A percentile compares a stretch with the other conserved stretches of the same genome.
phyloP scores from a whole-genome alignment of 2,797 vertebrate species.

The Chaunax sp. region DNA sequence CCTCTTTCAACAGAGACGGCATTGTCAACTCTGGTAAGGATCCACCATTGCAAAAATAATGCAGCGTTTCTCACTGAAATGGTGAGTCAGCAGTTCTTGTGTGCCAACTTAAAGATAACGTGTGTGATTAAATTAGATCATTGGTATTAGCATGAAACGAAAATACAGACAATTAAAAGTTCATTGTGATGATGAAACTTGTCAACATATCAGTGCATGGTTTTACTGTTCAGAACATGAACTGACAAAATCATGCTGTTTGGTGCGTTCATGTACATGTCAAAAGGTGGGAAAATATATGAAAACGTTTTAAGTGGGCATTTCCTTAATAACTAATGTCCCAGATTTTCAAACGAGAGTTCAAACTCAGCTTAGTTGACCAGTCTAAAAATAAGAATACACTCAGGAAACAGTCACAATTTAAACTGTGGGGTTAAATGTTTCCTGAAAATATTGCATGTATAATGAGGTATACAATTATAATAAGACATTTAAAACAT shows the following conservation, averaged over 20 bases:
- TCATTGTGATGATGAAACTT: neutral
- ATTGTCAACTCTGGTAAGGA: constrained; percentile 82
- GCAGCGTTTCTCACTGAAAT: constrained; percentile 3
- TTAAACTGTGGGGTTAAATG: no score
- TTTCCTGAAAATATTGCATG: no score
- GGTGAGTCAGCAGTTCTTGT: neutral
- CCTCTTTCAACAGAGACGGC: constrained; percentile 80
- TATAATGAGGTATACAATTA: no score
- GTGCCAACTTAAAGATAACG: neutral
- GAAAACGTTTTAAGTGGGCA: neutral
- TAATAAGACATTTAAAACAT: no score
- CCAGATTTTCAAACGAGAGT: no score
- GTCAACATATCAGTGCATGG: neutral
- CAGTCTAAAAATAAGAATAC: no score
- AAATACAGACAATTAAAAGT: no score
- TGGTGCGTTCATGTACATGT: neutral
- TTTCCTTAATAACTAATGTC: no score
- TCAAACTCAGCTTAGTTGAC: no score
- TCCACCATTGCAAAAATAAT: neutral
- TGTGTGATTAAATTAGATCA: neutral
- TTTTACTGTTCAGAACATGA: neutral
- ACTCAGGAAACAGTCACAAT: no score
- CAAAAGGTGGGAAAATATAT: no score
- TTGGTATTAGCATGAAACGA: neutral
- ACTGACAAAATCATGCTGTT: neutral